Percentiles rank a stretch among this genome's conserved stretches.
These are phyloP conservation scores for Enteromius trimaculatus DNA, from an alignment of 2,797 vertebrate genomes.

Conservation along the genomic window DNA sequence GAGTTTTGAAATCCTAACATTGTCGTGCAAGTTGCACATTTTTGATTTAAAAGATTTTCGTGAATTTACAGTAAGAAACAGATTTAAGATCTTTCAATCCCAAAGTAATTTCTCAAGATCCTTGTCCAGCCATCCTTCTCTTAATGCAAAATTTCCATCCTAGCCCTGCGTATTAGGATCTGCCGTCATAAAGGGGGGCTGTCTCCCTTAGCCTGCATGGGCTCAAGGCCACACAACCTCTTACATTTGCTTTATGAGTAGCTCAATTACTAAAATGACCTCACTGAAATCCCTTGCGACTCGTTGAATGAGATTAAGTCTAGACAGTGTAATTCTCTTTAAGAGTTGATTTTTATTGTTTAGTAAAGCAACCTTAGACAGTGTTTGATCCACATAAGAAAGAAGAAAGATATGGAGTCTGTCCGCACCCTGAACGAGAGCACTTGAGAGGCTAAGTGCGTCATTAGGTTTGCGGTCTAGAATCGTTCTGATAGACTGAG, in stretches of 20 bases:
- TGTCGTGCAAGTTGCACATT: background rate
- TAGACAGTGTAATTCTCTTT: constrained; percentile 47
- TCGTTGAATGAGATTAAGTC: constrained; percentile 50
- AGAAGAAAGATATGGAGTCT: constrained; percentile 13
- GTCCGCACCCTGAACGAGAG: constrained; percentile 41
- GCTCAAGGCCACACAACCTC: constrained; percentile 44
- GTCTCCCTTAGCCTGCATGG: constrained; percentile 34
- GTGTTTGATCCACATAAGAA: background rate
- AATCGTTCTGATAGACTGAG: constrained; percentile 34
- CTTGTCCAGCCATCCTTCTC: constrained; percentile 38
- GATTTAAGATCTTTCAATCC: background rate
- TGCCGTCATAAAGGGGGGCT: constrained; percentile 17
- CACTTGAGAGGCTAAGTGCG: constrained; percentile 21
- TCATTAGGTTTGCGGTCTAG: constrained; percentile 48
- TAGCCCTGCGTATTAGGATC: background rate
- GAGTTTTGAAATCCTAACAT: constrained; percentile 14
- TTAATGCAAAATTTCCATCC: constrained; percentile 50
- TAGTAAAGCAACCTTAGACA: constrained; percentile 14
- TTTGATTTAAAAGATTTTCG: background rate
- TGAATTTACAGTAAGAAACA: background rate
- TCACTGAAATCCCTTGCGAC: constrained; percentile 46
- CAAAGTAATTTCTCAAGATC: constrained; percentile 26
- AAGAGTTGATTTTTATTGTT: constrained; percentile 41
- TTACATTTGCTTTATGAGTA: constrained; percentile 49
- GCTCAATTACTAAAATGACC: constrained; percentile 51